Evolutionary conservation across 2,888 invertebrate species (phyloP).

Genomic region (Eudemis profundana): DNA sequence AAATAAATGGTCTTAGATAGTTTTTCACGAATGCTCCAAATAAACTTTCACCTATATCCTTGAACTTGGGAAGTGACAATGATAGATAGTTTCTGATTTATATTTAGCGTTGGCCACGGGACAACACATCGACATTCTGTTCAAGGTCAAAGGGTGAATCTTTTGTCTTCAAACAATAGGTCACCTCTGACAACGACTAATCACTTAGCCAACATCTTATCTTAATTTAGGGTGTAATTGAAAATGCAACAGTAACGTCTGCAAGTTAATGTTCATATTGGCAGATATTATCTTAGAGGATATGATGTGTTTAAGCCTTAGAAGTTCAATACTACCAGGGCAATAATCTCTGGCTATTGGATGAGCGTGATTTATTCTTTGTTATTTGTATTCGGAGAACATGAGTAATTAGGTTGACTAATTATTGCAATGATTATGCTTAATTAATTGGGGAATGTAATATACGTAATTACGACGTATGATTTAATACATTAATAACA

Average conservation of each 20-base stretch:
- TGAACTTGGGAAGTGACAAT: background rate
- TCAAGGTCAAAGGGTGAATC: conserved; percentile 1
- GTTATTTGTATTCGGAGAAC: conserved; percentile 8
- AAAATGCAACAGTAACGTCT: background rate
- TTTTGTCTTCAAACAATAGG: background rate
- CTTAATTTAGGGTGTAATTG: background rate
- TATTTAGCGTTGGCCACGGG: background rate
- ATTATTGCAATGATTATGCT: background rate
- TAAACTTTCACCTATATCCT: background rate
- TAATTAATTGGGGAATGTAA: background rate
- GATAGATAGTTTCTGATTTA: background rate
- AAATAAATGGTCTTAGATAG: background rate
- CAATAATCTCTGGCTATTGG: background rate
- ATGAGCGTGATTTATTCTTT: background rate
- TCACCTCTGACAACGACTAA: background rate
- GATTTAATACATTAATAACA: too few species aligned
- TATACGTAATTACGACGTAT: too few species aligned
- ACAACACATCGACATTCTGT: background rate
- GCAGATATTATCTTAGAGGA: background rate
- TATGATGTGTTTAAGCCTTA: background rate
- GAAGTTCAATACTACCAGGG: background rate
- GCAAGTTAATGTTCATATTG: background rate
- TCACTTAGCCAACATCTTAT: background rate
- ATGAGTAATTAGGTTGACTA: conserved; percentile 15
- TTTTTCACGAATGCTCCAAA: background rate